Conservation (phyloP, 1,140 invertebrate genomes). For the Babylonia areolata region DNA sequence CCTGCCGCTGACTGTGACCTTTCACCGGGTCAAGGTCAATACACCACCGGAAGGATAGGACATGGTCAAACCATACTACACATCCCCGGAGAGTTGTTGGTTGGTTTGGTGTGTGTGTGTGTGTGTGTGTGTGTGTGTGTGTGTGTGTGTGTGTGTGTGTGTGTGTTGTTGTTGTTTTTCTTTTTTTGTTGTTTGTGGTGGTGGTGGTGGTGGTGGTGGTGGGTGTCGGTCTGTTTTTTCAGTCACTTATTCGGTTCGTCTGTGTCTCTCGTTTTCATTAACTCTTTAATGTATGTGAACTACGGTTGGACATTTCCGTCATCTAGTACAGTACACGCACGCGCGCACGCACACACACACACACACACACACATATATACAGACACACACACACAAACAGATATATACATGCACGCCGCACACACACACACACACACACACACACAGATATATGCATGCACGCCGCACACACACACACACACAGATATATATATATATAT, state of each 20-base stretch:
- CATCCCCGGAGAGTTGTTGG: no score
- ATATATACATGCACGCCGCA: background rate
- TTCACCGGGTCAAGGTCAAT: no score
- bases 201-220: no score
- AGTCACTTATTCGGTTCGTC: no score
- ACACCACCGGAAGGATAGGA: no score
- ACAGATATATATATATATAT: background rate
- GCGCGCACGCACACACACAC: background rate
- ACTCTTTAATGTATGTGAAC: no score
- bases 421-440: background rate
- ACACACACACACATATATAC: conserved; percentile 8
- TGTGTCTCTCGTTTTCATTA: background rate
- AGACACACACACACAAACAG: background rate
- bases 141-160: conserved; percentile 5
- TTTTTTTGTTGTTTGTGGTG: background rate
- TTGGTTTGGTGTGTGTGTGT: conserved; percentile 11
- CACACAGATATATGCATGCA: background rate
- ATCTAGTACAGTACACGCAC: no score
- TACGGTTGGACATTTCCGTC: no score
- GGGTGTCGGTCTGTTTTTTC: no score
- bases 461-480: background rate
- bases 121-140: conserved; percentile 5
- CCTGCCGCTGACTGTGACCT: no score
- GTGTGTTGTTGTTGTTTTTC: background rate
- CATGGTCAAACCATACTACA: no score